phyloP scores from a whole-genome alignment of 2,888 invertebrate species.

The Aplocera efformata region DNA sequence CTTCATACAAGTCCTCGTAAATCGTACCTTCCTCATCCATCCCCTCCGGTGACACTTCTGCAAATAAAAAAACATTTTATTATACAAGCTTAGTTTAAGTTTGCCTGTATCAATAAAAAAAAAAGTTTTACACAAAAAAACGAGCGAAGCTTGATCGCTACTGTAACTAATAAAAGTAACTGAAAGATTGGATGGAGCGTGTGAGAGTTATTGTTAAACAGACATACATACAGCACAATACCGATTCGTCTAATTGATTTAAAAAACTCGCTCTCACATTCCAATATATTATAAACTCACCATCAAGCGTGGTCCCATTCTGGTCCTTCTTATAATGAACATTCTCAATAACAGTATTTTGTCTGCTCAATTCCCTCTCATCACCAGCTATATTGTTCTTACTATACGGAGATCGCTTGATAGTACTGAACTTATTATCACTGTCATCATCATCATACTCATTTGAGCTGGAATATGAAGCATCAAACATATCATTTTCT shows the following conservation, averaged over 20 bases:
- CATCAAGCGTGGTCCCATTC: slow-evolving; percentile 69
- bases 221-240: neutral
- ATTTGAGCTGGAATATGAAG: slow-evolving; percentile 72
- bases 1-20: slow-evolving; percentile 83
- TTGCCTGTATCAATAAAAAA: too few species aligned
- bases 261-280: too few species aligned
- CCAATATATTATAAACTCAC: too few species aligned
- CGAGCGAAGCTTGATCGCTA: too few species aligned
- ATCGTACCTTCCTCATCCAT: slow-evolving; percentile 83
- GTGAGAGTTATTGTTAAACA: too few species aligned
- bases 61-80: too few species aligned
- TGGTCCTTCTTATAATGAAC: slow-evolving; percentile 67
- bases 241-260: too few species aligned
- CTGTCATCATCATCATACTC: slow-evolving; percentile 83
- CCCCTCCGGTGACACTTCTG: slow-evolving; percentile 60
- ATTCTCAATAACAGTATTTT: slow-evolving; percentile 76
- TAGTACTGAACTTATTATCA: slow-evolving; percentile 86
- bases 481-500: slow-evolving; percentile 75
- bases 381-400: slow-evolving; percentile 64
- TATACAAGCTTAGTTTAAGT: too few species aligned
- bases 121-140: too few species aligned
- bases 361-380: slow-evolving; percentile 58
- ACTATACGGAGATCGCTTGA: slow-evolving; percentile 84
- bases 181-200: too few species aligned
- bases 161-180: too few species aligned